A percentile compares a stretch with the other conserved stretches of the same genome.
Evolutionary conservation across 1,140 invertebrate species (phyloP).

Genomic region (Gonatopus flavifemur): DNA sequence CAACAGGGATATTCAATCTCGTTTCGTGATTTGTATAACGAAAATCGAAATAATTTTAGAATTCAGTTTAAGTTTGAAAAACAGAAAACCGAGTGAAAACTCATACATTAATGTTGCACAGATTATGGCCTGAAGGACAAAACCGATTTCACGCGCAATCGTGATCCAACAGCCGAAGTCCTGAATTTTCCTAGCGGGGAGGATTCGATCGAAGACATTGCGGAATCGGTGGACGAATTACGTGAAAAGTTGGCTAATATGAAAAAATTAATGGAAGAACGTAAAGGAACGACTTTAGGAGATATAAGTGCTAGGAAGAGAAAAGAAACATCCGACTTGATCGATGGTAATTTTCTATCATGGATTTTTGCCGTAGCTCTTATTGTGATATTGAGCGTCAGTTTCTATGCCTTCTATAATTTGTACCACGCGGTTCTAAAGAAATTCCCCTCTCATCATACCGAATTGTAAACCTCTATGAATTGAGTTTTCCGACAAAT

Average conservation of each 20-base stretch:
- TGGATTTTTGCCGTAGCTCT: constrained; percentile 76
- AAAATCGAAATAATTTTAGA: too few species aligned
- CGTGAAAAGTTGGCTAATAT: constrained; percentile 73
- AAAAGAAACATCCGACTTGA: constrained; percentile 64
- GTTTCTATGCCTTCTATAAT: constrained; percentile 81
- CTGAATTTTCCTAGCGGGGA: constrained; percentile 37
- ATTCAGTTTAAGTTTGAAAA: too few species aligned
- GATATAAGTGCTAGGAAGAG: constrained; percentile 51
- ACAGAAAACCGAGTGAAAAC: too few species aligned
- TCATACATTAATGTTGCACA: too few species aligned
- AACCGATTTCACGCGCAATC: too few species aligned
- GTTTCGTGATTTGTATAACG: too few species aligned
- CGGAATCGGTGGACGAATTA: constrained; percentile 77
- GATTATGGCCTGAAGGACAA: too few species aligned
- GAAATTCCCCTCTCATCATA: constrained; percentile 75
- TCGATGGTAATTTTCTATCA: constrained; percentile 78
- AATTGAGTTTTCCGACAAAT: too few species aligned
- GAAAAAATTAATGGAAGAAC: constrained; percentile 77
- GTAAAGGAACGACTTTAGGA: constrained; percentile 59
- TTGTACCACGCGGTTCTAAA: constrained; percentile 78
- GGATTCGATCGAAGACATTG: constrained; percentile 61
- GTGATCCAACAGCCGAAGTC: too few species aligned
- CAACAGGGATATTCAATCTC: too few species aligned
- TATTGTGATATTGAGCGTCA: constrained; percentile 75
- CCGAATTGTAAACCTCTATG: constrained; percentile 70